A percentile compares a stretch with the other conserved stretches of the same genome.
Evolutionary conservation across 2,797 vertebrate genomes (phyloP).

Genomic region (Chelon auratus): DNA sequence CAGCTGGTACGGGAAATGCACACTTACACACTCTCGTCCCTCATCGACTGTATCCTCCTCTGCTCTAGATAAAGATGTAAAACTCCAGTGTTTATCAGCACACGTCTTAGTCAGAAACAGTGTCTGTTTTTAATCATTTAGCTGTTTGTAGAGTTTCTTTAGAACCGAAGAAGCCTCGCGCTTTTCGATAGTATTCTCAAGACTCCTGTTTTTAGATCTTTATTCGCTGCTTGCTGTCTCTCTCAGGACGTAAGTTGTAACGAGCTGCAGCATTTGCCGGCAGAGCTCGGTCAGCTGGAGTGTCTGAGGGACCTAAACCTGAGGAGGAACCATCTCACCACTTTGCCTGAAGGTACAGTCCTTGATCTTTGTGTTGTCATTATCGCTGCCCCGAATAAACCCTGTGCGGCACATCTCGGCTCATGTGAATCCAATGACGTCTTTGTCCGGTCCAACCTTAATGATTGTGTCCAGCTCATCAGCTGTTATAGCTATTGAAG

Average conservation of each 20-base stretch:
- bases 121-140: not conserved
- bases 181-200: too few species aligned
- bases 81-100: too few species aligned
- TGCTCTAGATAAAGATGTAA: not conserved
- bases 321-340: conserved; percentile 88
- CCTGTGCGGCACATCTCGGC: too few species aligned
- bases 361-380: not conserved
- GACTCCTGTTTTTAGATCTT: not conserved
- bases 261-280: conserved; percentile 88
- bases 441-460: too few species aligned
- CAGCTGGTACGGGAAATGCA: conserved; percentile 87
- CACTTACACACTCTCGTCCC: not conserved
- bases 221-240: not conserved
- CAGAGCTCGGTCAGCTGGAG: conserved; percentile 87
- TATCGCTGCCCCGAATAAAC: not conserved
- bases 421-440: too few species aligned
- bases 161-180: too few species aligned
- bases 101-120: not conserved
- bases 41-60: conserved; percentile 2
- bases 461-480: too few species aligned
- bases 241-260: conserved; percentile 93
- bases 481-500: too few species aligned
- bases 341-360: conserved; percentile 88
- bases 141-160: too few species aligned
- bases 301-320: conserved; percentile 91